These are phyloP conservation scores for human DNA, from an alignment of 2,113 vertebrate species.

Conservation along the genomic window DNA sequence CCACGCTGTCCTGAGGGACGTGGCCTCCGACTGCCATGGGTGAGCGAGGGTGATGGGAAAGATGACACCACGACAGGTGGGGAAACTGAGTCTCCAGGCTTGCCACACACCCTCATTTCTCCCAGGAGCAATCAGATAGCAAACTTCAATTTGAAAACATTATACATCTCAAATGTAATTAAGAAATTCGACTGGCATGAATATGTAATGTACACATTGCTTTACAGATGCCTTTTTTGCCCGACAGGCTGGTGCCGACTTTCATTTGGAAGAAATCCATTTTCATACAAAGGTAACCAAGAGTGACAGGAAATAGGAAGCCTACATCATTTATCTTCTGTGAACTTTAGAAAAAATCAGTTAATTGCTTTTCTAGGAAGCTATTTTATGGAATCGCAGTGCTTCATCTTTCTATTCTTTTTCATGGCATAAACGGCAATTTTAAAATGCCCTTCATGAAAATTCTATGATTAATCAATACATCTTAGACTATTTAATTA, in stretches of 20 bases:
- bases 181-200: slow-evolving; percentile 74
- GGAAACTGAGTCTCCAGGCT: slow-evolving; percentile 32
- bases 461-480: slow-evolving; percentile 45
- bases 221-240: slow-evolving; percentile 78
- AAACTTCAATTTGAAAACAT: slow-evolving; percentile 62
- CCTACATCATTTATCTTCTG: slow-evolving; percentile 80
- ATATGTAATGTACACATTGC: slow-evolving; percentile 78
- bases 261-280: slow-evolving; percentile 86
- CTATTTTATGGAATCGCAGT: slow-evolving; percentile 77
- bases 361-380: slow-evolving; percentile 86
- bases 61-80: background rate
- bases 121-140: slow-evolving; percentile 51
- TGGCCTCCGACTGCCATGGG: background rate
- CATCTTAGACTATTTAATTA: slow-evolving; percentile 33
- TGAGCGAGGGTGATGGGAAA: background rate
- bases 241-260: slow-evolving; percentile 83
- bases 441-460: slow-evolving; percentile 53
- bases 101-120: slow-evolving; percentile 16
- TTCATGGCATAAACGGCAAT: slow-evolving; percentile 60
- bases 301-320: slow-evolving; percentile 83
- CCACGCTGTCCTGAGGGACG: fast-evolving
- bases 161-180: slow-evolving; percentile 78
- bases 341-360: slow-evolving; percentile 75
- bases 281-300: slow-evolving; percentile 86
- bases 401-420: slow-evolving; percentile 70